Evolutionary conservation across 2,797 vertebrate genomes (phyloP).

Genomic region (Enteromius fasciolatus): DNA sequence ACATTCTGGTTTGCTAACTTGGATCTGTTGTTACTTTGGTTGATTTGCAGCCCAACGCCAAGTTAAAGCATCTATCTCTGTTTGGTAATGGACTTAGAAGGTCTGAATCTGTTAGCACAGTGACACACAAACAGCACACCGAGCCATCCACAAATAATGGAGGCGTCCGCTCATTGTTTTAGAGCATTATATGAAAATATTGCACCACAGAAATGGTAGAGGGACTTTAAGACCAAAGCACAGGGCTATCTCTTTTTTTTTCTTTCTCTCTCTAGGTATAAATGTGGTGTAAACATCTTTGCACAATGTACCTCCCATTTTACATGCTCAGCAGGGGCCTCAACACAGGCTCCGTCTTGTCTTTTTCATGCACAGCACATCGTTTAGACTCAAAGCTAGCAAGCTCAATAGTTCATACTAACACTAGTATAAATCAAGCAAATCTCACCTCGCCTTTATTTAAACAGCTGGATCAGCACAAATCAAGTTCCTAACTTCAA

Average conservation of each 20-base stretch:
- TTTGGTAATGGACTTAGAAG: slow-evolving; percentile 56
- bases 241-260: background rate
- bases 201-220: slow-evolving; percentile 48
- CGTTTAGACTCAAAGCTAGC: slow-evolving; percentile 62
- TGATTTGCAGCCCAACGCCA: background rate
- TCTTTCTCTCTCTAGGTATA: slow-evolving; percentile 20
- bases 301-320: slow-evolving; percentile 49
- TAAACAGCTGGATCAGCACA: slow-evolving; percentile 67
- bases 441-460: slow-evolving; percentile 68
- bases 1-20: background rate
- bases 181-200: slow-evolving; percentile 31
- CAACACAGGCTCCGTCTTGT: slow-evolving; percentile 70
- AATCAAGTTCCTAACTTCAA: slow-evolving; percentile 51
- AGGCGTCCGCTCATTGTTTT: slow-evolving; percentile 24
- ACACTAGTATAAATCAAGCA: slow-evolving; percentile 50
- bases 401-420: slow-evolving; percentile 57
- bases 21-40: background rate
- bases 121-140: slow-evolving; percentile 41
- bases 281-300: slow-evolving; percentile 48
- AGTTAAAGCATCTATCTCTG: slow-evolving; percentile 24
- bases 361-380: slow-evolving; percentile 72
- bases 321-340: slow-evolving; percentile 60
- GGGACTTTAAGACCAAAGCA: background rate
- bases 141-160: slow-evolving; percentile 39
- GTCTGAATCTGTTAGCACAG: slow-evolving; percentile 49